These are phyloP conservation scores for Drosophila pseudotalamancana DNA, from an alignment of 2,888 invertebrate genomes.

Conservation along the genomic window DNA sequence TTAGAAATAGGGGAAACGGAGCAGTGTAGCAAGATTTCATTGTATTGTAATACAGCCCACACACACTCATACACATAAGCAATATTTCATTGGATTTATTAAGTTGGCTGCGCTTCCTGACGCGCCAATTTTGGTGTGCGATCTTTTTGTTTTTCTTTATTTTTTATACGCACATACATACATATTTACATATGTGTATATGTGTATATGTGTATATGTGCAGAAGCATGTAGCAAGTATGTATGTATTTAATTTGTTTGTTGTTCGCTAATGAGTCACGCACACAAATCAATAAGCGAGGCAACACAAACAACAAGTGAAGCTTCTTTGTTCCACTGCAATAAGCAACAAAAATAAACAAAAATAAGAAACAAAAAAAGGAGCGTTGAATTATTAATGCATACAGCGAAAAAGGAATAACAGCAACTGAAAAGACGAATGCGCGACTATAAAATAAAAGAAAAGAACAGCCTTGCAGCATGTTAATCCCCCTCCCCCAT, in stretches of 20 bases:
- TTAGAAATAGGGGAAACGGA: conserved; percentile 3
- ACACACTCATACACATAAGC: background rate
- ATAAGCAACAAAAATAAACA: conserved; percentile 13
- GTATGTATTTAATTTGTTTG: conserved; percentile 3
- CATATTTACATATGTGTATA: no score
- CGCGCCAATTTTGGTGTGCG: conserved; percentile 53
- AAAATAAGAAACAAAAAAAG: background rate
- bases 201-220: no score
- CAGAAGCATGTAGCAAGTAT: no score
- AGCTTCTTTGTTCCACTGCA: conserved; percentile 31
- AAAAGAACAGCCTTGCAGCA: conserved; percentile 7
- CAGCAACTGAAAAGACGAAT: conserved; percentile 24
- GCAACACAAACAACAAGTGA: conserved; percentile 22
- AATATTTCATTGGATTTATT: background rate
- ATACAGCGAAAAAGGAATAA: conserved; percentile 13
- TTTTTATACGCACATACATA: no score
- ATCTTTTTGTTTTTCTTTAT: background rate
- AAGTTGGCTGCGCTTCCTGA: conserved; percentile 47
- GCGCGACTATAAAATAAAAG: conserved; percentile 6
- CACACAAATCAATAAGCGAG: conserved; percentile 31
- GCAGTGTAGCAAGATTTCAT: background rate
- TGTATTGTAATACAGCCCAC: background rate
- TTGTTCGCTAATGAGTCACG: conserved; percentile 40
- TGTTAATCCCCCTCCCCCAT: background rate
- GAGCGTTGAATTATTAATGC: conserved; percentile 45